A percentile compares a stretch with the other conserved stretches of the same genome.
Evolutionary conservation across 2,113 vertebrate genomes (phyloP).

Genomic region (Geococcyx californianus): DNA sequence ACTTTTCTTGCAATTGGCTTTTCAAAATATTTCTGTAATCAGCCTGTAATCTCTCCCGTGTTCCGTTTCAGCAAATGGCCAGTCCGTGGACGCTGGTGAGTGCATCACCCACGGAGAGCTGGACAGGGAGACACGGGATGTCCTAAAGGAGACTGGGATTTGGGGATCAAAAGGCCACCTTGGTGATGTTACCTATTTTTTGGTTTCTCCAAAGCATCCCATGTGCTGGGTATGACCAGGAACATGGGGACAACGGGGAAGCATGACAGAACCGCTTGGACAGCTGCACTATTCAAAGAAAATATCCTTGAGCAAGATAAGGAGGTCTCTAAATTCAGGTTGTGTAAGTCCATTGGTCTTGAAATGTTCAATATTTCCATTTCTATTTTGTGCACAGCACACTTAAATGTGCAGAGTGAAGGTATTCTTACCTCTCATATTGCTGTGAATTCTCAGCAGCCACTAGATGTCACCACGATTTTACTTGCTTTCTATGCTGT

Average conservation of each 20-base stretch:
- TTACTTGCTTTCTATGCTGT: not conserved
- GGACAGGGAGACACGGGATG: not conserved
- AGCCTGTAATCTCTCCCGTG: not conserved
- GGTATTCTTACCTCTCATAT: not conserved
- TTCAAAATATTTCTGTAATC: not conserved
- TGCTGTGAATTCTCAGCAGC: not conserved
- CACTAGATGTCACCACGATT: slow-evolving; percentile 63
- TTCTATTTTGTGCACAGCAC: not conserved
- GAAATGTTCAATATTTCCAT: not conserved
- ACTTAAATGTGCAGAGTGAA: not conserved
- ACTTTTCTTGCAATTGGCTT: not conserved
- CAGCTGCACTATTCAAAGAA: not conserved
- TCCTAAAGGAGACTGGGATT: not conserved
- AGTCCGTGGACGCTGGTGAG: not conserved
- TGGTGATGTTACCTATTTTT: not conserved
- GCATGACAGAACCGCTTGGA: fast-evolving
- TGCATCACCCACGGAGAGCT: fast-evolving
- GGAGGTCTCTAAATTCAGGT: not conserved
- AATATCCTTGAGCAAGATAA: not conserved
- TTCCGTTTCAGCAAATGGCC: not conserved
- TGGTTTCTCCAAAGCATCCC: not conserved
- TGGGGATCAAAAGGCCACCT: not conserved
- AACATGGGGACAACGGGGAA: not conserved
- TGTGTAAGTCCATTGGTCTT: not conserved
- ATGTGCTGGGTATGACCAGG: not conserved